These are phyloP conservation scores for Natrix natrix DNA, from an alignment of 2,797 vertebrate species.

Conservation along the genomic window DNA sequence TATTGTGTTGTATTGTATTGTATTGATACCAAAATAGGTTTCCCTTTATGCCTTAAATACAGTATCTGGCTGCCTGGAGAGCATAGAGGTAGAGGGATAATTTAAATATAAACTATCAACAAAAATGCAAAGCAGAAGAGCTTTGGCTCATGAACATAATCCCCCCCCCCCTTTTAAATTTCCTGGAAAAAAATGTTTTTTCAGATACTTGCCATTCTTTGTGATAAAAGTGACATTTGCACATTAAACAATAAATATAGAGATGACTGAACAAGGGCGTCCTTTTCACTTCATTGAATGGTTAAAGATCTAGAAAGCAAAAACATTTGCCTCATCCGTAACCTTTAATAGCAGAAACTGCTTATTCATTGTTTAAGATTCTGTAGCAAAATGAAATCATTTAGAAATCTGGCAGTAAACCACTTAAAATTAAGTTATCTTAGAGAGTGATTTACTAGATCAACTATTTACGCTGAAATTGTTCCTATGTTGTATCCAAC, in stretches of 20 bases:
- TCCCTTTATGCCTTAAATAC: background rate
- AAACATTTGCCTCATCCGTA: conserved; percentile 30
- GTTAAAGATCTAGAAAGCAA: background rate
- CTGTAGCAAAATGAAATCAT: conserved; percentile 25
- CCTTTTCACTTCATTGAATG: background rate
- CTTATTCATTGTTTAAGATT: conserved; percentile 50
- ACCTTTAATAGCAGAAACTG: conserved; percentile 43
- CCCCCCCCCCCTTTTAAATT: background rate
- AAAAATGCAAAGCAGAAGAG: background rate
- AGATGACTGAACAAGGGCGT: background rate
- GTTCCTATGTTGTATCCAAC: background rate
- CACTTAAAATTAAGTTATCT: conserved; percentile 27
- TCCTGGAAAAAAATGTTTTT: background rate
- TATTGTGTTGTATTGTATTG: no score
- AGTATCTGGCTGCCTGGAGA: background rate
- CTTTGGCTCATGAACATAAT: background rate
- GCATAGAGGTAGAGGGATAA: background rate
- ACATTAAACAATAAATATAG: background rate
- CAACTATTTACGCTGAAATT: background rate
- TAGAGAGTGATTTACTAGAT: background rate
- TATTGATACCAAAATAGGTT: background rate
- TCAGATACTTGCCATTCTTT: background rate
- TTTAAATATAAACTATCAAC: background rate
- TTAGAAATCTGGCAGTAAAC: conserved; percentile 36
- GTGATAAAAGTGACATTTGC: background rate